phyloP scores from a whole-genome alignment of 2,888 invertebrate genomes.

The Dendrolimus pini region DNA sequence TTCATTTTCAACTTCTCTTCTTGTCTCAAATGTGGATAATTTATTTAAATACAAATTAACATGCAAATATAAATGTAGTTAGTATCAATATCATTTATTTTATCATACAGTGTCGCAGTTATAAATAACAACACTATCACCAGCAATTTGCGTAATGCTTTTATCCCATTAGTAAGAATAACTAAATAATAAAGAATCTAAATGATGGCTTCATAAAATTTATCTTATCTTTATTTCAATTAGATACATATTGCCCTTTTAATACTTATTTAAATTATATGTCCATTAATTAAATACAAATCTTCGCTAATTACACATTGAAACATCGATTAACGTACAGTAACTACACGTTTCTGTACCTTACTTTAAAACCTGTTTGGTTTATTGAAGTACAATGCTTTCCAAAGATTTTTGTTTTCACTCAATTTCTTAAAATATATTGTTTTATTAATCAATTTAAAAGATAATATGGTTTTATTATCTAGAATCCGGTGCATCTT shows the following conservation, averaged over 20 bases:
- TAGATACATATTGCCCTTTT: slow-evolving; percentile 24
- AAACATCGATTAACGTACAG: slow-evolving; percentile 25
- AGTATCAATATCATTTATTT: no score
- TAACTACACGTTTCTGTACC: slow-evolving; percentile 15
- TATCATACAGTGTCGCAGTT: not conserved
- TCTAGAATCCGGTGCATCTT: no score
- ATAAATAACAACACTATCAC: not conserved
- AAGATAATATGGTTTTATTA: no score
- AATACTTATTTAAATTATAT: slow-evolving; percentile 20
- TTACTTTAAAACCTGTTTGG: slow-evolving; percentile 19
- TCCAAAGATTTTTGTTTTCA: no score
- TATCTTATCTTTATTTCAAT: slow-evolving; percentile 24
- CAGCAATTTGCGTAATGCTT: not conserved
- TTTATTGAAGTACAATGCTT: no score
- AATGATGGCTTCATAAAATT: slow-evolving; percentile 19
- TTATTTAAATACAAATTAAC: no score
- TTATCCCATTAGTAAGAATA: slow-evolving; percentile 2
- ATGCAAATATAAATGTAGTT: no score
- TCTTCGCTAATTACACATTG: slow-evolving; percentile 38
- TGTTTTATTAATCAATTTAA: no score
- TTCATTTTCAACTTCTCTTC: no score
- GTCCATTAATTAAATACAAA: slow-evolving; percentile 36
- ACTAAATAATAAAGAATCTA: slow-evolving; percentile 9
- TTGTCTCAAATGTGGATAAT: no score
- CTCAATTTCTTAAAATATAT: no score